Percentiles rank a stretch among this genome's conserved stretches.
Evolutionary conservation across 2,888 invertebrate species (phyloP).

Genomic region (Lymantria monacha): DNA sequence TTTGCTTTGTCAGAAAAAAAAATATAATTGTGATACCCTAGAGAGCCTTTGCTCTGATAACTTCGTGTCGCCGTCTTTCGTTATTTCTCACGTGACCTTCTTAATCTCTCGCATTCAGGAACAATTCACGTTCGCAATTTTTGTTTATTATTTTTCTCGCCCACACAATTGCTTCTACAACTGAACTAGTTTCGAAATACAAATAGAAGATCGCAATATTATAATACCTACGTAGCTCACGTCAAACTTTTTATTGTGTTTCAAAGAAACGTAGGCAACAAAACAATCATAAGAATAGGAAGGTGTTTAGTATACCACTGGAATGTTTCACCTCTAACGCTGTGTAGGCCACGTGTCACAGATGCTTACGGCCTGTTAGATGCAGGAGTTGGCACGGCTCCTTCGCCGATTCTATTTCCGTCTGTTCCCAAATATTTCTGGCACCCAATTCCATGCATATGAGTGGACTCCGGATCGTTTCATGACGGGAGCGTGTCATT

Average conservation of each 20-base stretch:
- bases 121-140: too few species aligned
- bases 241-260: too few species aligned
- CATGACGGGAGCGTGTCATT: slow-evolving; percentile 70
- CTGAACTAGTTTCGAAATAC: too few species aligned
- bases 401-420: slow-evolving; percentile 71
- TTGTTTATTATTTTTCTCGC: too few species aligned
- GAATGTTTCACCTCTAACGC: slow-evolving; percentile 43
- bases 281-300: neutral
- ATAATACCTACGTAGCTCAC: too few species aligned
- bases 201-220: too few species aligned
- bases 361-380: slow-evolving; percentile 52
- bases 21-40: neutral
- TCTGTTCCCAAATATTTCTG: slow-evolving; percentile 77
- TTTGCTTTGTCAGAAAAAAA: slow-evolving; percentile 54
- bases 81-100: too few species aligned
- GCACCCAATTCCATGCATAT: slow-evolving; percentile 69
- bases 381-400: slow-evolving; percentile 71
- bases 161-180: too few species aligned
- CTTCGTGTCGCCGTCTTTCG: too few species aligned
- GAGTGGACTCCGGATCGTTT: slow-evolving; percentile 60
- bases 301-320: slow-evolving; percentile 23
- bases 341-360: slow-evolving; percentile 60
- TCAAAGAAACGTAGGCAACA: neutral
- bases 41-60: too few species aligned
- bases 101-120: too few species aligned